phyloP scores from a whole-genome alignment of 92 coral and sea anemone species.

The Heteractis magnifica region DNA sequence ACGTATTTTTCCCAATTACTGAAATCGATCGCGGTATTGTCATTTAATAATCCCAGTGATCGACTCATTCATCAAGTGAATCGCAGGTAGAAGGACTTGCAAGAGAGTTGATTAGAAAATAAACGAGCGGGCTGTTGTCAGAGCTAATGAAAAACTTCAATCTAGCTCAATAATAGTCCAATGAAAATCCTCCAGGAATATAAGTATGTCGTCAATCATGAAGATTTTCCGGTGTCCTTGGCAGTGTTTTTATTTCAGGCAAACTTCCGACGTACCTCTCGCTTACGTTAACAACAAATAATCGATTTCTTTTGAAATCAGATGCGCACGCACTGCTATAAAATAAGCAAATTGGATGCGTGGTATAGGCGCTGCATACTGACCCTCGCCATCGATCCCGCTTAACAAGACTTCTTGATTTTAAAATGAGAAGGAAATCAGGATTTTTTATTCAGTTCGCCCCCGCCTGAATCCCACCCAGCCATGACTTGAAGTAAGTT shows the following conservation, averaged over 20 bases:
- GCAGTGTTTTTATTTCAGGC: constrained; percentile 13
- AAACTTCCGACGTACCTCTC: constrained; percentile 14
- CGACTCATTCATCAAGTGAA: not conserved
- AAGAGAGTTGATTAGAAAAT: not conserved
- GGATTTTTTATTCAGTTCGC: constrained; percentile 4
- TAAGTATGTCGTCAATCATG: constrained; percentile 9
- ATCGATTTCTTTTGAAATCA: not conserved
- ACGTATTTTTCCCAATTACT: not conserved
- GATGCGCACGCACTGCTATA: constrained; percentile 23
- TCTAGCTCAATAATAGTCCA: not conserved
- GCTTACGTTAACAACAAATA: constrained; percentile 22
- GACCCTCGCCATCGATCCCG: not conserved
- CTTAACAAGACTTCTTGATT: constrained; percentile 8
- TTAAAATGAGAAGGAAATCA: constrained; percentile 4
- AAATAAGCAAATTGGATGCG: constrained; percentile 1
- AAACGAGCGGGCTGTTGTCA: not conserved
- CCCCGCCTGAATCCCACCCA: constrained; percentile 22
- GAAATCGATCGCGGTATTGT: not conserved
- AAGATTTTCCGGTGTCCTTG: constrained; percentile 13
- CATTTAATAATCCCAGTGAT: not conserved
- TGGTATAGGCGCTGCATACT: not conserved
- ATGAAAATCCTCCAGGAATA: not conserved
- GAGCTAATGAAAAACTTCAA: not conserved
- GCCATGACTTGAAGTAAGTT: constrained; percentile 25
- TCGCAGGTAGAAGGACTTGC: not conserved